phyloP scores from a whole-genome alignment of 92 coral and sea anemone species.

The Heteractis magnifica region DNA sequence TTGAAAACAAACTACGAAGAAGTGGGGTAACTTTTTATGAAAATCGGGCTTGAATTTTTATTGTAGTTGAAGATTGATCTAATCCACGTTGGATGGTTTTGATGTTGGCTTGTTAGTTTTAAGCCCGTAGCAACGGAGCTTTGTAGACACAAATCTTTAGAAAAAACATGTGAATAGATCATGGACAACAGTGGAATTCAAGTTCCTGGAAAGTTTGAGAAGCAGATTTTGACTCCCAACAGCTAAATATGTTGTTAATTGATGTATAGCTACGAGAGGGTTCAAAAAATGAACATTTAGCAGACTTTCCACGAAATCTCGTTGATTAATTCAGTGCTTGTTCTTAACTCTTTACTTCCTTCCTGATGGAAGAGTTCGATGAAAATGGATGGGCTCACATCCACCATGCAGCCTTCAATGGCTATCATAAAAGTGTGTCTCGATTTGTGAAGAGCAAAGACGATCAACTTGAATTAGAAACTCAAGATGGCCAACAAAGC shows the following conservation, averaged over 20 bases:
- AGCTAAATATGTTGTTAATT: not conserved
- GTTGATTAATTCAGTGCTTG: not conserved
- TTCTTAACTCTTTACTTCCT: not conserved
- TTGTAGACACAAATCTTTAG: not conserved
- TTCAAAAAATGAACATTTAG: not conserved
- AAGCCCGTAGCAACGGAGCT: not conserved
- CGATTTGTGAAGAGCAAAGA: conserved; percentile 82
- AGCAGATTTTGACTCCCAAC: not conserved
- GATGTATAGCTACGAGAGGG: not conserved
- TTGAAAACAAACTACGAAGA: not conserved
- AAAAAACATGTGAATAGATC: not conserved
- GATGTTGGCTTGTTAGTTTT: not conserved
- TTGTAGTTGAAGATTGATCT: not conserved
- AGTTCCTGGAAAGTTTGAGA: not conserved
- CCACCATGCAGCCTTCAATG: conserved; percentile 95
- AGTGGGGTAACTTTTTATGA: not conserved
- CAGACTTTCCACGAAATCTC: not conserved
- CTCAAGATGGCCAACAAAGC: conserved; percentile 76
- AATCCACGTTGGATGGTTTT: not conserved
- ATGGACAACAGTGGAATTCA: not conserved
- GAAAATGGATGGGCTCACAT: conserved; percentile 98
- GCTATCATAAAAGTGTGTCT: conserved; percentile 90
- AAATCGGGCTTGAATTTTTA: not conserved
- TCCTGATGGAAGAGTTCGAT: conserved; percentile 92
- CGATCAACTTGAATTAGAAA: conserved; percentile 87